phyloP scores from a whole-genome alignment of 2,888 invertebrate species.

The Sarcophaga variegata region DNA sequence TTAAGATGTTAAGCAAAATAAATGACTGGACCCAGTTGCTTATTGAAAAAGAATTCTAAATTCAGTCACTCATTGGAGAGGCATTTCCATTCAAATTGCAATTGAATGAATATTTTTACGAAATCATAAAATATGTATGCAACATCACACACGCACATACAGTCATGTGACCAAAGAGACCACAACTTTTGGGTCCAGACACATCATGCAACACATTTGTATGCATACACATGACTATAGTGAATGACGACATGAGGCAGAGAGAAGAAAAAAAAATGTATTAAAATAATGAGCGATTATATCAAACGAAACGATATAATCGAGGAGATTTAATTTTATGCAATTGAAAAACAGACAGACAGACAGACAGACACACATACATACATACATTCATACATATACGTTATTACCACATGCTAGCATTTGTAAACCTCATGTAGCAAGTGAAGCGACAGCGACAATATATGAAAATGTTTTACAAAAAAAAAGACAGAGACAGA shows the following conservation, averaged over 20 bases:
- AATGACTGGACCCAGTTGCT: background rate
- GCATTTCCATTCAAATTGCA: conserved; percentile 19
- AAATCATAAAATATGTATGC: conserved; percentile 36
- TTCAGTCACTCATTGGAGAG: background rate
- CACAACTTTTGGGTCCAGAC: conserved; percentile 43
- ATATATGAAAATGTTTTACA: background rate
- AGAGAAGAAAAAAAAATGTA: conserved; percentile 4
- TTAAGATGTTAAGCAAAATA: conserved; percentile 38
- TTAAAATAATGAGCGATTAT: conserved; percentile 25
- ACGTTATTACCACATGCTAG: no score
- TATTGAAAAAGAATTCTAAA: conserved; percentile 30
- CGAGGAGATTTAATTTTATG: conserved; percentile 56
- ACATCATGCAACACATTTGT: background rate
- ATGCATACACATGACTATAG: no score
- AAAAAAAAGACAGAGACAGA: background rate
- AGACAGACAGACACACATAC: no score
- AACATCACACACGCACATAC: background rate
- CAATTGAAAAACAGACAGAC: conserved; percentile 5
- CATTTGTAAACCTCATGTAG: background rate
- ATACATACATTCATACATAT: no score
- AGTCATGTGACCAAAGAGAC: background rate
- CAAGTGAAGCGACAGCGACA: background rate
- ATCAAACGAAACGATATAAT: conserved; percentile 57
- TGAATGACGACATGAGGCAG: conserved; percentile 30
- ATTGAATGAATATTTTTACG: conserved; percentile 30